These are phyloP conservation scores for Andrena dorsata DNA, from an alignment of 2,888 invertebrate species.

Conservation along the genomic window DNA sequence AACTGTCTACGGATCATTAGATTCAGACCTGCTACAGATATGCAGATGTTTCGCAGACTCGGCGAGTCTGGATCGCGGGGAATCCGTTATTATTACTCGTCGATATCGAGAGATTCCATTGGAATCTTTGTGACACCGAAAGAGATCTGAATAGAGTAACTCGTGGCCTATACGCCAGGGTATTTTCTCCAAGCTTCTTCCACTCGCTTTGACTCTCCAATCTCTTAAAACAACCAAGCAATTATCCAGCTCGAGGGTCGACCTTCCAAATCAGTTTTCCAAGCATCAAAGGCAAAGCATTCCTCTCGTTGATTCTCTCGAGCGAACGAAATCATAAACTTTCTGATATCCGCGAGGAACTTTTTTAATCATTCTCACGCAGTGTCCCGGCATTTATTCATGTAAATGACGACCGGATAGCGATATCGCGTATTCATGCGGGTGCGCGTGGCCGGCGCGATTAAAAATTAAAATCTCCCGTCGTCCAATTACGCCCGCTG, in stretches of 20 bases:
- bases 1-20: too few species aligned
- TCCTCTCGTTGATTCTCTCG: background rate
- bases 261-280: constrained; percentile 15
- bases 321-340: constrained; percentile 12
- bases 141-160: too few species aligned
- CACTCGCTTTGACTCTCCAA: background rate
- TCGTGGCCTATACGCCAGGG: too few species aligned
- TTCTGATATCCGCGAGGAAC: constrained; percentile 6
- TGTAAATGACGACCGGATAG: background rate
- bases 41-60: too few species aligned
- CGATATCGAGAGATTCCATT: too few species aligned
- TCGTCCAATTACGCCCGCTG: background rate
- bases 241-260: constrained; percentile 12
- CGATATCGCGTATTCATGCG: constrained; percentile 4
- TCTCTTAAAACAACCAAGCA: constrained; percentile 7
- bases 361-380: constrained; percentile 12
- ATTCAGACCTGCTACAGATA: too few species aligned
- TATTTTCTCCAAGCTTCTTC: background rate
- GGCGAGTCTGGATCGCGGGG: too few species aligned
- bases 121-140: too few species aligned
- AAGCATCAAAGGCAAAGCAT: background rate
- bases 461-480: constrained; percentile 22
- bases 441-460: background rate
- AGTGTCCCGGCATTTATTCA: background rate
- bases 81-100: too few species aligned